Percentiles rank a stretch among this genome's conserved stretches.
phyloP scores from a whole-genome alignment of 1,140 invertebrate genomes.

The Elymnias hypermnestra region DNA sequence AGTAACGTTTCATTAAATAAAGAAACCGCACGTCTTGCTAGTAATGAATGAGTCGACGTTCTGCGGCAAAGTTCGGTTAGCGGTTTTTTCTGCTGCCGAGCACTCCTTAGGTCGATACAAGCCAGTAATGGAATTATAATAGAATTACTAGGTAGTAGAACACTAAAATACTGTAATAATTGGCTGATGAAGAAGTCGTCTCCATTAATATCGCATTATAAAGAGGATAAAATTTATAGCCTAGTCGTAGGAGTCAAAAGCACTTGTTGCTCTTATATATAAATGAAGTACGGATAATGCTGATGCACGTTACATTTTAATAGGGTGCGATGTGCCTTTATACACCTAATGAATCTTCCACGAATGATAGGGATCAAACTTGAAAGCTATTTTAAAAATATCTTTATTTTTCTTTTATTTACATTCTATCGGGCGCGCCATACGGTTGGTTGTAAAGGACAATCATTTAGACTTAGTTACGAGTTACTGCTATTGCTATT shows the following conservation, averaged over 20 bases:
- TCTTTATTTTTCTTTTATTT: slow-evolving; percentile 6
- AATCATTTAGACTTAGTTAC: slow-evolving; percentile 16
- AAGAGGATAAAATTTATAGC: slow-evolving; percentile 21
- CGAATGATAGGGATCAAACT: slow-evolving; percentile 16
- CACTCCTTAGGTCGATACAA: too few relatives aligned
- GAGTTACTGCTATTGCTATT: slow-evolving; percentile 13
- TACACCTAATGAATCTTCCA: slow-evolving; percentile 16
- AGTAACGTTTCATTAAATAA: slow-evolving; percentile 58
- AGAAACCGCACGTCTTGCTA: slow-evolving; percentile 44
- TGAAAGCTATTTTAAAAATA: slow-evolving; percentile 9
- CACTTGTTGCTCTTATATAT: slow-evolving; percentile 8
- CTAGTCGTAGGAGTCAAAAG: slow-evolving; percentile 2
- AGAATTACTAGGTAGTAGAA: too few relatives aligned
- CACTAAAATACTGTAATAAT: slow-evolving; percentile 53
- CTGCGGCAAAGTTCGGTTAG: slow-evolving; percentile 55
- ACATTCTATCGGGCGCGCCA: background rate
- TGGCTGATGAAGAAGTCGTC: slow-evolving; percentile 25
- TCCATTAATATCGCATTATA: slow-evolving; percentile 26
- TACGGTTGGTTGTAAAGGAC: slow-evolving; percentile 8
- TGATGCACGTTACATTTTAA: slow-evolving; percentile 15
- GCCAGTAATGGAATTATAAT: too few relatives aligned
- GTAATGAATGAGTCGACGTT: slow-evolving; percentile 58
- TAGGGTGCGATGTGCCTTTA: slow-evolving; percentile 9
- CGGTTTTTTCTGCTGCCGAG: slow-evolving; percentile 59
- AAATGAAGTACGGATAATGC: slow-evolving; percentile 15